Base-by-base conservation (phyloP, 1,140 invertebrate species). In the Piezodorus guildinii region DNA sequence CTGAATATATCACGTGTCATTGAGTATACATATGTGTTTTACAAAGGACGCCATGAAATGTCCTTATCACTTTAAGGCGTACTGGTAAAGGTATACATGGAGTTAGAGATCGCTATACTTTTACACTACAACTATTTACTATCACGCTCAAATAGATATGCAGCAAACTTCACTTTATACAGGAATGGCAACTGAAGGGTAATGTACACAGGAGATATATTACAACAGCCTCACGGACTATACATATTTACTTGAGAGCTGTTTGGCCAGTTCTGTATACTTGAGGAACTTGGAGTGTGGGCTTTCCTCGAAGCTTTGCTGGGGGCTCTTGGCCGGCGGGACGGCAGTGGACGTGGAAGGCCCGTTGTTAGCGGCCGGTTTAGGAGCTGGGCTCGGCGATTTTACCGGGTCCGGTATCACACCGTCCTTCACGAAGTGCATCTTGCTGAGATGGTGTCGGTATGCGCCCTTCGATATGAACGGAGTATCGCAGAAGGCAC, bases 381-480 rank as follows among this genome's bases (percentile, higher is more conserved):
- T 51, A 63, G 66, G 61, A 78, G 71, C 69, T 76, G 71, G 27
- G 73, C 72, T 62, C 63, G 68, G 65, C 66, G 65, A 67, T 64
- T 66, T 60, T 21, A 86, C 75, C 0, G 84, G 83, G 70, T 86
- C 87, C 4, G 85, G 86, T 66, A 86, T 83, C 19, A 88, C 85
- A 14, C 88, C 89, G 69, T 96, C 93, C 74, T 96, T 96, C 27
- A 96, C 90, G 71, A 96, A 92, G 76, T 97, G 94, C 85, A 95
- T 94, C 73, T 96, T 95, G 60, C 92, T 94, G 64, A 97, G 76
- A 72, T 98, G 94, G 75, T 96, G 94, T 69, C 94, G 83, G 76
- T 96, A 98, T 1, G 94, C 93, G 34, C 94, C 94, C 76, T 96
- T 96, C 2, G 94, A 96, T 62, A 94, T 91, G 74, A 97, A 96